Conservation (phyloP, 2,888 invertebrate genomes). For the Iselma pallidipennis region DNA sequence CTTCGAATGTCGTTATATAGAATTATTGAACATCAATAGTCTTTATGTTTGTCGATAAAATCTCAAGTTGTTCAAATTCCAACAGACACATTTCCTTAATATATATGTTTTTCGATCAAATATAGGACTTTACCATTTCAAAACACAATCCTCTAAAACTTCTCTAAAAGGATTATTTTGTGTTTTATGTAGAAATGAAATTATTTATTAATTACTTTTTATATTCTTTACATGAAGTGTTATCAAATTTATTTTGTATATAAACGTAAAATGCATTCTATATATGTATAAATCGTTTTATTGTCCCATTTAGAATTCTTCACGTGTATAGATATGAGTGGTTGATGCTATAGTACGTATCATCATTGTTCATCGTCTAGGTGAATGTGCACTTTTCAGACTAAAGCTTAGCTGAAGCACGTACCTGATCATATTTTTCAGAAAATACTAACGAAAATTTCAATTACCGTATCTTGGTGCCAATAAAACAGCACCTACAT, state of each 20-base stretch:
- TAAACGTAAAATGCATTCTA: too few species aligned
- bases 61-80: not conserved
- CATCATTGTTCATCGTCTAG: slow-evolving; percentile 30
- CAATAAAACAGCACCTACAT: too few species aligned
- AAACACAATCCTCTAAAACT: not conserved
- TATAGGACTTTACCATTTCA: not conserved
- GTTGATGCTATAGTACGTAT: slow-evolving; percentile 30
- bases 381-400: slow-evolving; percentile 23
- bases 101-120: not conserved
- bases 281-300: slow-evolving; percentile 17
- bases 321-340: slow-evolving; percentile 35
- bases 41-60: not conserved
- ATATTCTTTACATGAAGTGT: too few species aligned
- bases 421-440: slow-evolving; percentile 31
- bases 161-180: not conserved
- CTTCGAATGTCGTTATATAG: not conserved
- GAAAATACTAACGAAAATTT: slow-evolving; percentile 30
- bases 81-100: not conserved
- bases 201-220: too few species aligned
- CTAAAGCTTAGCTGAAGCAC: slow-evolving; percentile 33
- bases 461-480: too few species aligned
- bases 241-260: too few species aligned
- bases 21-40: not conserved
- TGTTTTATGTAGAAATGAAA: not conserved
- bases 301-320: slow-evolving; percentile 30